Evolutionary conservation across 2,888 invertebrate species (phyloP), one percentile per base, ranked within the genome.

Genomic region (Cerastoderma edule): DNA sequence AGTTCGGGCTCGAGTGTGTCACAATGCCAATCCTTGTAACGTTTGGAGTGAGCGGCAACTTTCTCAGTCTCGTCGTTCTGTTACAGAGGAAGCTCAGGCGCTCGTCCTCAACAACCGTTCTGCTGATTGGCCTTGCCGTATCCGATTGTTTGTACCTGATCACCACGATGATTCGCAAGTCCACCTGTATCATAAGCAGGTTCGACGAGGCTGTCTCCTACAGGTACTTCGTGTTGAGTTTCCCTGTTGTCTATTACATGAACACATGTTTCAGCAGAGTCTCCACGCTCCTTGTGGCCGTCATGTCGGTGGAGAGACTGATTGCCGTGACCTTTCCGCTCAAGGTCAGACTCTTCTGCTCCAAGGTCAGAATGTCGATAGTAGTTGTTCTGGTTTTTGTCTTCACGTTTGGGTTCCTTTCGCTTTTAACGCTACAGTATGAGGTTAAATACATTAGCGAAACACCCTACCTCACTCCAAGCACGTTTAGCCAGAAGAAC

Each of bases 311-410:
- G 1, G 73, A 79, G 27, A 67, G 79, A 13, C 39, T 79, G 2
- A 57, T 75, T 16, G 79, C 79, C 24, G 75, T 79, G 5, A 24
- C 66, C 4, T 72, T 75, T 48, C 79, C 79, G 0, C 30, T 79
- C 27, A 79, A 75, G 54, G 72, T 67, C 10, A 72, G 67, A 53
- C 3, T 32, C 19, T 66, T 65, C 30, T 22, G 30, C 1, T 68
- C 79, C 0, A 72, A 57, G 27, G 19, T 1, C 8, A 71, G 67
- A n/a, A 72, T 75, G 72, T 2, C 66, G 19, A 19, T 56, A 5
- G 53, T 63, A 10, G 69, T 72, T 22, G 28, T 72, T 6, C 2
- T 53, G 22, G 64, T 79, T 0, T 79, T 72, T 39, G 27, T 69
- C 10, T 16, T 60, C 13, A 66, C 66, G 5, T 67, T 75, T 32